phyloP scores from a whole-genome alignment of 2,888 invertebrate species.

The Chrysodeixis includens region DNA sequence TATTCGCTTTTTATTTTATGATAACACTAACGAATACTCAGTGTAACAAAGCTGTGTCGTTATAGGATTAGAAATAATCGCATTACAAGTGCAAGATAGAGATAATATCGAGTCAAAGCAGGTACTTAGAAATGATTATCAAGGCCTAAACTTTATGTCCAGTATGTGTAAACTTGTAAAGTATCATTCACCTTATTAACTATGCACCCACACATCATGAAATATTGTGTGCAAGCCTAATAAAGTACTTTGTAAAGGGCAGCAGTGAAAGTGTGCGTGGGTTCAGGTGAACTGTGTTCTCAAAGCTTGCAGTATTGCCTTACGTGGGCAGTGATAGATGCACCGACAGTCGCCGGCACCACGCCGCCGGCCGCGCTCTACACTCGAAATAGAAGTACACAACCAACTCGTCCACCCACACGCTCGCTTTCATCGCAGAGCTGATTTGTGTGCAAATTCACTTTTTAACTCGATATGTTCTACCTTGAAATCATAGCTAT shows the following conservation, averaged over 20 bases:
- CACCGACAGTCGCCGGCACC: slow-evolving; percentile 56
- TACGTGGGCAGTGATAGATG: slow-evolving; percentile 72
- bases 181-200: slow-evolving; percentile 1
- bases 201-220: slow-evolving; percentile 28
- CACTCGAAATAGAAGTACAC: slow-evolving; percentile 55
- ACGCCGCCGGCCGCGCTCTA: slow-evolving; percentile 27
- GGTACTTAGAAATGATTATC: background rate
- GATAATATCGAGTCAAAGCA: background rate
- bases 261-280: slow-evolving; percentile 69
- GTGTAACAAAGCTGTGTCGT: background rate
- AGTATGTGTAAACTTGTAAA: background rate
- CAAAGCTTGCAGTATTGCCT: slow-evolving; percentile 55
- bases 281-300: slow-evolving; percentile 53
- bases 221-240: slow-evolving; percentile 32
- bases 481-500: slow-evolving; percentile 22
- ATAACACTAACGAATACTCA: background rate
- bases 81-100: background rate
- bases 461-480: slow-evolving; percentile 28
- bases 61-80: slow-evolving; percentile 7
- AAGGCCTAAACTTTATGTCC: background rate
- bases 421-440: slow-evolving; percentile 62
- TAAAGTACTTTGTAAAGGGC: slow-evolving; percentile 54
- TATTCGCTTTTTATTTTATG: slow-evolving; percentile 46
- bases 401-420: slow-evolving; percentile 68
- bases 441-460: slow-evolving; percentile 40